Percentiles rank a stretch among this genome's conserved stretches.
Evolutionary conservation across 2,888 invertebrate species (phyloP).

Genomic region (Eupithecia inturbata): DNA sequence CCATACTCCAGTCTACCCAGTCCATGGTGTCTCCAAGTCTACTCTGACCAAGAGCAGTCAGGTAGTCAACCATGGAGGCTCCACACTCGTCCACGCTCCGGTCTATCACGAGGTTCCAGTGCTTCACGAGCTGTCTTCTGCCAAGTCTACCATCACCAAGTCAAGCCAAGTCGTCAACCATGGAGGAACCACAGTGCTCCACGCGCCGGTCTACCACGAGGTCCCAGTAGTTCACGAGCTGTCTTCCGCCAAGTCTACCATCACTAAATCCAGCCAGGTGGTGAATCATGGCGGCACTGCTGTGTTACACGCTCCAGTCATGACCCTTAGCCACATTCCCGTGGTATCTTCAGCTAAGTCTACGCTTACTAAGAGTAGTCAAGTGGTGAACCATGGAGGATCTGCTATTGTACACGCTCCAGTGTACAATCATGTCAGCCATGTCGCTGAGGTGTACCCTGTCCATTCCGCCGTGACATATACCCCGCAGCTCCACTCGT

Average conservation of each 20-base stretch:
- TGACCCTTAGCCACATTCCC: slow-evolving; percentile 33
- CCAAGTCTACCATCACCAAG: slow-evolving; percentile 34
- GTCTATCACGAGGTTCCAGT: slow-evolving; percentile 33
- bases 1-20: slow-evolving; percentile 55
- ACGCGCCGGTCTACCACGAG: slow-evolving; percentile 24
- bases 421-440: slow-evolving; percentile 1
- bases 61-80: slow-evolving; percentile 62
- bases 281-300: slow-evolving; percentile 60
- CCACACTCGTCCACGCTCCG: slow-evolving; percentile 51
- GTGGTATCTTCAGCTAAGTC: slow-evolving; percentile 27
- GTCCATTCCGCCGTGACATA: not conserved
- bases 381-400: slow-evolving; percentile 28
- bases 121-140: slow-evolving; percentile 25
- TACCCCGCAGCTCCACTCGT: slow-evolving; percentile 3
- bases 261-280: slow-evolving; percentile 60
- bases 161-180: slow-evolving; percentile 31
- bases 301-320: slow-evolving; percentile 45
- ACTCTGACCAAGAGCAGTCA: slow-evolving; percentile 58
- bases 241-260: slow-evolving; percentile 39
- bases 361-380: slow-evolving; percentile 15
- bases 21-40: slow-evolving; percentile 44
- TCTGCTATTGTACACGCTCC: slow-evolving; percentile 18
- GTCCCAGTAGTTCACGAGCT: slow-evolving; percentile 26
- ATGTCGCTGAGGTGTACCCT: slow-evolving; percentile 13
- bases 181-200: slow-evolving; percentile 21